Conservation (phyloP, 2,113 vertebrate genomes). For the Oceanites oceanicus region DNA sequence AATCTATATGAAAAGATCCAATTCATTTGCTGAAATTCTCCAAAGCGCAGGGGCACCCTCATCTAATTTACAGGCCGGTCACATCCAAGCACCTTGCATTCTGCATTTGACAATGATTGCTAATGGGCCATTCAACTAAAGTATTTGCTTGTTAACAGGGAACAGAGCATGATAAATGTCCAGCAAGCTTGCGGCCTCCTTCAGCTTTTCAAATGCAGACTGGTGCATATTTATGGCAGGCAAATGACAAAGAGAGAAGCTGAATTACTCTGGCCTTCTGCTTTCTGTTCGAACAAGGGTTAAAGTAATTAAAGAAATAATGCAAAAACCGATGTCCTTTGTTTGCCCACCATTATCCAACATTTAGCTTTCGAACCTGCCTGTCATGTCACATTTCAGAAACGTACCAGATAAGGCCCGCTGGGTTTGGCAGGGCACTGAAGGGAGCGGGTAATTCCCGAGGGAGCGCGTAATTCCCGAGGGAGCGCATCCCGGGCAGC, state of each 20-base stretch:
- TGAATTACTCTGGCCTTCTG: constrained; percentile 78
- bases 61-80: constrained; percentile 76
- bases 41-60: constrained; percentile 54
- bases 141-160: constrained; percentile 83
- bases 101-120: constrained; percentile 80
- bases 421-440: background rate
- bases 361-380: constrained; percentile 61
- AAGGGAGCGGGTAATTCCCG: background rate
- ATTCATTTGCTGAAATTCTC: constrained; percentile 56
- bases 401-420: background rate
- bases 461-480: background rate
- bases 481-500: background rate
- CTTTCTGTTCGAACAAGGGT: constrained; percentile 75
- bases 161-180: constrained; percentile 82
- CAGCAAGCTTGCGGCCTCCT: constrained; percentile 78
- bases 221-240: constrained; percentile 80
- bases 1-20: constrained; percentile 52
- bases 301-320: constrained; percentile 81
- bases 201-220: constrained; percentile 78
- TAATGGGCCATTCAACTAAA: constrained; percentile 81
- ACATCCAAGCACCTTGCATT: constrained; percentile 80
- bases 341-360: constrained; percentile 55
- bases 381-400: constrained; percentile 51
- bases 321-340: constrained; percentile 70
- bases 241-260: constrained; percentile 75